These are phyloP conservation scores for Pygmarrhopalites habei DNA, from an alignment of 1,140 invertebrate species.

Conservation along the genomic window DNA sequence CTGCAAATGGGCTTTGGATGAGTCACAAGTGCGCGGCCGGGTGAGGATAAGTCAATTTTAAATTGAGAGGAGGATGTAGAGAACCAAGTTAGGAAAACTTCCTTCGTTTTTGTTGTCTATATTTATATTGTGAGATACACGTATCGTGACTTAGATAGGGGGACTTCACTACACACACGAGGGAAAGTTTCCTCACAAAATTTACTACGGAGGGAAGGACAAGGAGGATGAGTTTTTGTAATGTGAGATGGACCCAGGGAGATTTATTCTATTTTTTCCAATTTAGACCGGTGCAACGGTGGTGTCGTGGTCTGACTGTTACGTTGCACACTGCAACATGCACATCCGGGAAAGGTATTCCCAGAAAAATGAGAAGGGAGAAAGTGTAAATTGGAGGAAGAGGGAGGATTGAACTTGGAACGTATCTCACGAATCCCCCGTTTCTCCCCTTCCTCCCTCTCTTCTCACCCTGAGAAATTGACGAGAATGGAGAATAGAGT, in stretches of 20 bases:
- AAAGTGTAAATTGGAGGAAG: slow-evolving; percentile 2
- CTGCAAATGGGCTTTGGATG: not conserved
- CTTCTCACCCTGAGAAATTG: not conserved
- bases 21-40: not conserved
- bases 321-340: no score
- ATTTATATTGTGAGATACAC: not conserved
- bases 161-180: not conserved
- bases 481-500: no score
- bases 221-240: not conserved
- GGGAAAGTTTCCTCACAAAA: no score
- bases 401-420: not conserved
- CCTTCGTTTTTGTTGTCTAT: not conserved
- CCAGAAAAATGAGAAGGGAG: not conserved
- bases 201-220: not conserved
- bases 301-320: no score
- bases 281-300: not conserved
- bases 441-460: not conserved
- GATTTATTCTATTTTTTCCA: slow-evolving; percentile 2
- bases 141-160: not conserved
- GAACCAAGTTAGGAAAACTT: no score
- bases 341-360: not conserved
- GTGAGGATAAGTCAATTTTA: slow-evolving; percentile 1
- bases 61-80: not conserved
- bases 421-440: not conserved
- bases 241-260: not conserved